Evolutionary conservation across 2,797 vertebrate genomes (phyloP).

Genomic region (Danio jaintianensis): DNA sequence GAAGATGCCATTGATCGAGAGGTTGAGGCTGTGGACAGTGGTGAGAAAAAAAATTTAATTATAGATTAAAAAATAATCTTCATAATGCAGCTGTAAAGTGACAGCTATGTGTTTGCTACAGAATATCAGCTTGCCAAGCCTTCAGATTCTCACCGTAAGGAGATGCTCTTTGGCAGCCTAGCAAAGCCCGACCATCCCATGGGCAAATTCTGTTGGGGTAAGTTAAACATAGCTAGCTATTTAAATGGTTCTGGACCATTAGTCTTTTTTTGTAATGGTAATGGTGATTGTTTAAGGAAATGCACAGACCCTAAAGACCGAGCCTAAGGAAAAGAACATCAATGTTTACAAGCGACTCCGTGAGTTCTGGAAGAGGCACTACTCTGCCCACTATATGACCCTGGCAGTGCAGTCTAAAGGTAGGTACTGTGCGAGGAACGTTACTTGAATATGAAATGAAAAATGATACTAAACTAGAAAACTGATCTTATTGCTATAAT

Average conservation of each 20-base stretch:
- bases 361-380: conserved; percentile 93
- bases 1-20: conserved; percentile 94
- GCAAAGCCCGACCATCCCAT: conserved; percentile 94
- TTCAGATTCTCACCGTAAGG: conserved; percentile 95
- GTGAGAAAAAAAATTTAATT: conserved; percentile 73
- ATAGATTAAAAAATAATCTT: not conserved
- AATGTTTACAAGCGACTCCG: conserved; percentile 90
- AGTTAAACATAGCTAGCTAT: conserved; percentile 64
- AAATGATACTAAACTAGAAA: not conserved
- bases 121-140: conserved; percentile 95
- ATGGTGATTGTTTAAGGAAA: conserved; percentile 80
- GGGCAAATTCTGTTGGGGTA: conserved; percentile 98
- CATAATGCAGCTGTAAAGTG: not conserved
- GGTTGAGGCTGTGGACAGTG: conserved; percentile 97
- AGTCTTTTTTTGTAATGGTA: conserved; percentile 50
- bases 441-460: not conserved
- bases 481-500: conserved; percentile 1
- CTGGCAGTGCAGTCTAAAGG: conserved; percentile 96
- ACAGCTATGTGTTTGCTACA: conserved; percentile 65
- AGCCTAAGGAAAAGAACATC: conserved; percentile 90
- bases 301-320: conserved; percentile 91
- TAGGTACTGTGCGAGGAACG: conserved; percentile 61
- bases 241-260: conserved; percentile 46
- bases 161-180: conserved; percentile 96
- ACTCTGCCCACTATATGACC: conserved; percentile 97